Evolutionary conservation across 2,113 vertebrate species (phyloP), one percentile per base, ranked within the genome.

Genomic region (Galbula dea): DNA sequence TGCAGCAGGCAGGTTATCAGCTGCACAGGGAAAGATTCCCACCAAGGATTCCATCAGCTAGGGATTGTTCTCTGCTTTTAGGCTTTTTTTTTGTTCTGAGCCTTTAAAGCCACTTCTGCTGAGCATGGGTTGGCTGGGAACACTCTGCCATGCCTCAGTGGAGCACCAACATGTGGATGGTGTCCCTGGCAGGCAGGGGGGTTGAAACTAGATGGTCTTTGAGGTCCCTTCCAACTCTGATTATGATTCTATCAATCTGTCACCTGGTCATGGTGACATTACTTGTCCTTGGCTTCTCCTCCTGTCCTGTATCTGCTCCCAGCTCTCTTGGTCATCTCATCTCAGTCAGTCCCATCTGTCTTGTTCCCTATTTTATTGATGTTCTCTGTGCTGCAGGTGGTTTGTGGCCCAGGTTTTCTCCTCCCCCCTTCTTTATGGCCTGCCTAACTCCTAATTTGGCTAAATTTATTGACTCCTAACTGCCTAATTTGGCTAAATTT

Each of bases 101-200:
- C 62, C 18, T 74, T 78, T 48, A 37, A 83, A 69, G 43, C 39
- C 3, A 7, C 24, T 68, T 65, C 39, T 1, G 0, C 29, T 43
- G 49, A 11, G 45, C 49, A 37, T 4, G 10, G 14, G 4, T 22
- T 1, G 75, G 24, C 57, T 14, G 23, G 86, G 61, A 34, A 8
- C 8, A 2, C 0, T 1, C 24, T 16, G 36, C 83, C 0, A 1
- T 6, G 32, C 21, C 52, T 51, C 2, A 0, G 1, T 9, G 59
- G 6, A 23, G 65, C 15, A 30, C 69, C 34, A 5, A 0, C 6
- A 4, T 27, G 22, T 13, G 49, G 13, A 9, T 80, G 0, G n/a
- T n/a, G n/a, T n/a, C n/a, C n/a, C n/a, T n/a, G n/a, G n/a, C n/a
- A n/a, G n/a, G n/a, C n/a, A n/a, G n/a, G n/a, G n/a, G n/a, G n/a